A percentile compares a stretch with the other conserved stretches of the same genome.
Conservation (phyloP, 2,113 vertebrate species). For the Romanogobio albipinnatus region DNA sequence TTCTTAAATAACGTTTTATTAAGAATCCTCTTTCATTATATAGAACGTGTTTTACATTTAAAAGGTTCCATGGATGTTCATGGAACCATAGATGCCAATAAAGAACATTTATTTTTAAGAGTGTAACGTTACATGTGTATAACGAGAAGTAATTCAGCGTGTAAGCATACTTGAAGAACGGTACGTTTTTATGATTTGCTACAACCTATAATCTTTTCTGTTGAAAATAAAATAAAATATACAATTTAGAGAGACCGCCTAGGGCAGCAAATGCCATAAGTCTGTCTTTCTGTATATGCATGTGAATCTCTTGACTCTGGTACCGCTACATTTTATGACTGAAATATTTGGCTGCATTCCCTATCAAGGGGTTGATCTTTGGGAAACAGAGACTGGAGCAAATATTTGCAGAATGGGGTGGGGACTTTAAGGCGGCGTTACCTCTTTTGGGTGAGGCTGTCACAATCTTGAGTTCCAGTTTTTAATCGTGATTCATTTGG, state of each 20-base stretch:
- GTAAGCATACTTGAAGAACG: too few species aligned
- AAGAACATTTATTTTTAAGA: too few species aligned
- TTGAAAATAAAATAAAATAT: neutral
- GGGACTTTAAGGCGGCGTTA: constrained; percentile 54
- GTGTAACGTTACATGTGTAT: too few species aligned
- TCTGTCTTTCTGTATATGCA: neutral
- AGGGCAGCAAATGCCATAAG: neutral
- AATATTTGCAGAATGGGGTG: constrained; percentile 62
- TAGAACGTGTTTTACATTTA: too few species aligned
- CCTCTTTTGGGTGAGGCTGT: constrained; percentile 66
- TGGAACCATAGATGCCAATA: too few species aligned
- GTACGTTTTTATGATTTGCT: neutral
- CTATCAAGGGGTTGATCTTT: constrained; percentile 28
- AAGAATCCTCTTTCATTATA: too few species aligned
- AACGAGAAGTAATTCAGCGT: too few species aligned
- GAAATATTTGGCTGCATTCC: constrained; percentile 1
- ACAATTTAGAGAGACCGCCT: neutral
- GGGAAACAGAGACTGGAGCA: constrained; percentile 34
- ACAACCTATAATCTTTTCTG: neutral
- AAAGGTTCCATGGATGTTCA: too few species aligned
- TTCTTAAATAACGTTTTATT: too few species aligned
- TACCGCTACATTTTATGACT: neutral
- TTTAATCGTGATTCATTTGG: constrained; percentile 69
- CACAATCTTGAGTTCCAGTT: constrained; percentile 48
- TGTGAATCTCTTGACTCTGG: neutral